Evolutionary conservation across 2,113 vertebrate species (phyloP).

Genomic region (Phoenicopterus ruber): DNA sequence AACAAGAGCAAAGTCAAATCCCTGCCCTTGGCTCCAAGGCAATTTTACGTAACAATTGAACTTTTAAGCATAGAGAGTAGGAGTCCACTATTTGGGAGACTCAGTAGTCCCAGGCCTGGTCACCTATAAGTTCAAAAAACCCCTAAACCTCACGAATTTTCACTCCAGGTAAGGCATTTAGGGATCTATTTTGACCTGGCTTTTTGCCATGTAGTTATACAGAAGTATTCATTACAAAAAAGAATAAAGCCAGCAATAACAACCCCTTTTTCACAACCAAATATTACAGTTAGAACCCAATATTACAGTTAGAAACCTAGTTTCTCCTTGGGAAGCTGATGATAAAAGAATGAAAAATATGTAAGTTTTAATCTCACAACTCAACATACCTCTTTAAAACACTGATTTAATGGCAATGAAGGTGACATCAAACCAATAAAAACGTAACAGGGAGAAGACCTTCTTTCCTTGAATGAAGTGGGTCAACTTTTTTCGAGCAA

Average conservation of each 20-base stretch:
- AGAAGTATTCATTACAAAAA: neutral
- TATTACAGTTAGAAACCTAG: neutral
- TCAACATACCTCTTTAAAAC: neutral
- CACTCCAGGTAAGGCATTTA: neutral
- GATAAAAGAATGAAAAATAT: neutral
- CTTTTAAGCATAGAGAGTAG: neutral
- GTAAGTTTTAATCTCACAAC: neutral
- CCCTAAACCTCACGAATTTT: neutral
- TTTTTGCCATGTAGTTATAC: neutral
- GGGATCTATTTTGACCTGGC: neutral
- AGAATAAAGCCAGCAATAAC: neutral
- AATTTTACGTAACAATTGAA: constrained; percentile 5
- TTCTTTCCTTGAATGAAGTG: neutral
- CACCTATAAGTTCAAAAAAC: neutral
- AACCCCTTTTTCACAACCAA: neutral
- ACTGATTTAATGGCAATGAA: constrained; percentile 34
- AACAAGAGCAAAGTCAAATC: constrained; percentile 37
- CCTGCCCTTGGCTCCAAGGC: neutral
- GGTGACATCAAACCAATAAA: constrained; percentile 21
- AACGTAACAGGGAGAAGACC: neutral
- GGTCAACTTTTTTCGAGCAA: neutral
- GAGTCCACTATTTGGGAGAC: neutral
- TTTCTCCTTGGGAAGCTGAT: neutral
- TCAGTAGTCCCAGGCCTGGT: neutral
- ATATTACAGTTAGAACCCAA: neutral